Percentiles rank a stretch among this genome's conserved stretches.
Evolutionary conservation across 2,113 vertebrate species (phyloP).

Genomic region (Serinus canaria): DNA sequence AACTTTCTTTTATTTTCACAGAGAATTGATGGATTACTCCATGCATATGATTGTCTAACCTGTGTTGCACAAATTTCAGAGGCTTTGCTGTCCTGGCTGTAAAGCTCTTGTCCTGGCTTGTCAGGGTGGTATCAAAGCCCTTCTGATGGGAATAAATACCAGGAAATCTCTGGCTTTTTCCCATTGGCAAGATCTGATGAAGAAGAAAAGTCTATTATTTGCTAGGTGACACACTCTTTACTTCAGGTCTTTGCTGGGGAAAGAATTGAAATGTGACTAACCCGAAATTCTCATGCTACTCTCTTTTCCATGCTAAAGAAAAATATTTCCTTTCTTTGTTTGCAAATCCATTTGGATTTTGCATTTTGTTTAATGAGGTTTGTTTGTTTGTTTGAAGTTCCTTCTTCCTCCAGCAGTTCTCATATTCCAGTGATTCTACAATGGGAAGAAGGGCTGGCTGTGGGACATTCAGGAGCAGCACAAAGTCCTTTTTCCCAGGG

Average conservation of each 20-base stretch:
- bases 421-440: background rate
- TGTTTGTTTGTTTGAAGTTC: background rate
- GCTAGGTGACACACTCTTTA: background rate
- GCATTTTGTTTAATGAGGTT: accelerated
- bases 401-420: background rate
- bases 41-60: background rate
- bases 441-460: background rate
- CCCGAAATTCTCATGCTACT: background rate
- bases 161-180: background rate
- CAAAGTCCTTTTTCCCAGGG: background rate
- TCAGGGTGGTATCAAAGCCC: background rate
- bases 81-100: background rate
- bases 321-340: background rate
- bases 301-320: background rate
- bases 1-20: background rate
- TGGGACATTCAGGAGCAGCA: background rate
- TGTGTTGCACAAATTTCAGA: background rate
- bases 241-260: background rate
- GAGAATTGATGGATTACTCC: background rate
- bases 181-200: background rate
- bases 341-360: background rate
- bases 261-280: background rate
- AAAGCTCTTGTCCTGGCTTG: background rate
- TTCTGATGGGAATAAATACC: background rate
- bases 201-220: background rate